Percentiles rank a stretch among this genome's conserved stretches.
phyloP scores from a whole-genome alignment of 1,140 invertebrate genomes.

The Oryctes rhinoceros region DNA sequence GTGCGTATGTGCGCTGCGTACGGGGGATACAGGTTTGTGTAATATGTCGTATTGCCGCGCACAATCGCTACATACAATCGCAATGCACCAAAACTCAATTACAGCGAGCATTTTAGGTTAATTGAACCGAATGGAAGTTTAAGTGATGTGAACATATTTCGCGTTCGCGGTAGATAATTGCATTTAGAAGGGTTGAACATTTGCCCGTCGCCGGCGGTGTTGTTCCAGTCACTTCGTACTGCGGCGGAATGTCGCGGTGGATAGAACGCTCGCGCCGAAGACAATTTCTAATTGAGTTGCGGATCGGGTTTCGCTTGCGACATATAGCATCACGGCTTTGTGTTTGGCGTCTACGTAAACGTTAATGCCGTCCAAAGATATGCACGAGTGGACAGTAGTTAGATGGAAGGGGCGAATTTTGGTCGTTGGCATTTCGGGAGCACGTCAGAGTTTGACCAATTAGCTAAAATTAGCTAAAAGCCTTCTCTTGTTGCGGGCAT shows the following conservation, averaged over 20 bases:
- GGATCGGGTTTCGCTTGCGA: not conserved
- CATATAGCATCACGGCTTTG: too few relatives aligned
- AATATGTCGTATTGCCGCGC: too few relatives aligned
- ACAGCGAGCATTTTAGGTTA: conserved; percentile 1
- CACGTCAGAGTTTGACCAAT: too few relatives aligned
- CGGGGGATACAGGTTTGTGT: too few relatives aligned
- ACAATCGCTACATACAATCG: not conserved
- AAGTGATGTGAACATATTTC: conserved; percentile 4
- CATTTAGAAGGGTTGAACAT: not conserved
- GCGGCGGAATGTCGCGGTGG: not conserved
- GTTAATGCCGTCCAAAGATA: too few relatives aligned
- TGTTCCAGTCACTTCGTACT: not conserved
- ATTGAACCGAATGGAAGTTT: conserved; percentile 6
- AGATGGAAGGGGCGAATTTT: too few relatives aligned
- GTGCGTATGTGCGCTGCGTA: too few relatives aligned
- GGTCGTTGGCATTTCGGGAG: too few relatives aligned
- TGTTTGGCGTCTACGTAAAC: too few relatives aligned
- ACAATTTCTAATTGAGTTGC: not conserved
- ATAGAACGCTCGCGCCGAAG: not conserved
- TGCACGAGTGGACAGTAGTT: too few relatives aligned
- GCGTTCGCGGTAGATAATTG: conserved; percentile 3
- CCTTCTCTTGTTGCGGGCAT: too few relatives aligned
- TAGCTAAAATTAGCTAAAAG: too few relatives aligned
- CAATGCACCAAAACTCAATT: conserved; percentile 9
- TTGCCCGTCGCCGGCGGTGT: not conserved